Evolutionary conservation across 2,797 vertebrate species (phyloP).

Genomic region (Tamandua tetradactyla): DNA sequence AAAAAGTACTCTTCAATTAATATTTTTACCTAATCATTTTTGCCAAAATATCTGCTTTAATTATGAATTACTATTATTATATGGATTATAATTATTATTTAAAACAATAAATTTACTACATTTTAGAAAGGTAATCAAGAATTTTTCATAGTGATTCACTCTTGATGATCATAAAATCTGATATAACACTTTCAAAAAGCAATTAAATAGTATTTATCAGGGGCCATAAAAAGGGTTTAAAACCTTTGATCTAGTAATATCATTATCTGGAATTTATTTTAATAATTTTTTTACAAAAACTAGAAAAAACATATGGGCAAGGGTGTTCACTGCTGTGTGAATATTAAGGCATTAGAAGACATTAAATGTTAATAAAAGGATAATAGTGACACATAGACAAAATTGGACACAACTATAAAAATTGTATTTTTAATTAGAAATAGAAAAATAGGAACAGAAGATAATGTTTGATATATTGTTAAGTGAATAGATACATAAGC

Average conservation of each 20-base stretch:
- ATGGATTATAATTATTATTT: no score
- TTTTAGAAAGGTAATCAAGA: constrained; percentile 38
- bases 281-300: constrained; percentile 35
- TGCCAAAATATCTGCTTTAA: background rate
- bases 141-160: background rate
- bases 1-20: background rate
- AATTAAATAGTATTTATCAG: constrained; percentile 45
- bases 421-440: constrained; percentile 33
- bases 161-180: constrained; percentile 6
- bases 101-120: background rate
- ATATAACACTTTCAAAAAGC: background rate
- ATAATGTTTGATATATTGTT: background rate
- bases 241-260: background rate
- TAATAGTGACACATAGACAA: background rate
- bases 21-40: background rate
- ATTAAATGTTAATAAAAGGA: background rate
- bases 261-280: background rate
- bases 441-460: background rate
- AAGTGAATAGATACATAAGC: background rate
- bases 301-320: background rate
- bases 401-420: constrained; percentile 6
- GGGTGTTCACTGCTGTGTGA: background rate
- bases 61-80: background rate
- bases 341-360: background rate
- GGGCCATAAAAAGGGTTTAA: constrained; percentile 30